Evolutionary conservation across 2,113 vertebrate species (phyloP).

Genomic region (Nicator chloris): DNA sequence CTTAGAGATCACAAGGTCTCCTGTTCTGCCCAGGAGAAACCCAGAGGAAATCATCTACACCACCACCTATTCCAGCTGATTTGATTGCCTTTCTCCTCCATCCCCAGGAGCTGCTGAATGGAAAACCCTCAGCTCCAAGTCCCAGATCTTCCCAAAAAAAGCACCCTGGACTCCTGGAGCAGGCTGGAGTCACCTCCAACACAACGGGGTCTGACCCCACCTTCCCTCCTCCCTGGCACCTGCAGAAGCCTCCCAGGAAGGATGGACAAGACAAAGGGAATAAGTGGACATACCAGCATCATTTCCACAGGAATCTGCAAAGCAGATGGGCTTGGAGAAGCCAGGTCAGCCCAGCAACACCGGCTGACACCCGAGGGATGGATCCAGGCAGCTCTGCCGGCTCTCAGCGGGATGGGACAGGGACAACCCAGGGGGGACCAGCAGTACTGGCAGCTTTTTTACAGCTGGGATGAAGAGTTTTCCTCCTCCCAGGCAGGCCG

Average conservation of each 20-base stretch:
- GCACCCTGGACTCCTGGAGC: neutral
- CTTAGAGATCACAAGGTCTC: neutral
- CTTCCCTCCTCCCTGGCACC: neutral
- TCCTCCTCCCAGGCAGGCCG: neutral
- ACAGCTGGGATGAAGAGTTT: neutral
- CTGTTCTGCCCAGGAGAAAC: neutral
- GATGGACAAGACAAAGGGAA: neutral
- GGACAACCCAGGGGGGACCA: accelerated
- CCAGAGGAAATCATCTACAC: neutral
- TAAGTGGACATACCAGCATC: neutral
- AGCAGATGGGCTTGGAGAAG: neutral
- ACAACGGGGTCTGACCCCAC: accelerated
- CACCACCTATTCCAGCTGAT: neutral
- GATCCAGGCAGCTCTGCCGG: neutral
- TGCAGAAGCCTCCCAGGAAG: neutral
- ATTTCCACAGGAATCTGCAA: neutral
- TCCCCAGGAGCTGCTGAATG: neutral
- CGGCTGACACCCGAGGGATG: accelerated
- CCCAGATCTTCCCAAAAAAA: neutral
- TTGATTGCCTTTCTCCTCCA: neutral
- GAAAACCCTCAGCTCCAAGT: neutral
- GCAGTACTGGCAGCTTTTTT: neutral
- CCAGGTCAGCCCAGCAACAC: neutral
- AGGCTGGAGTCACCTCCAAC: neutral
- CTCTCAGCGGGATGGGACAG: accelerated